Base-by-base conservation (phyloP, 2,888 invertebrate genomes). In the Kryphioiulus occultus region DNA sequence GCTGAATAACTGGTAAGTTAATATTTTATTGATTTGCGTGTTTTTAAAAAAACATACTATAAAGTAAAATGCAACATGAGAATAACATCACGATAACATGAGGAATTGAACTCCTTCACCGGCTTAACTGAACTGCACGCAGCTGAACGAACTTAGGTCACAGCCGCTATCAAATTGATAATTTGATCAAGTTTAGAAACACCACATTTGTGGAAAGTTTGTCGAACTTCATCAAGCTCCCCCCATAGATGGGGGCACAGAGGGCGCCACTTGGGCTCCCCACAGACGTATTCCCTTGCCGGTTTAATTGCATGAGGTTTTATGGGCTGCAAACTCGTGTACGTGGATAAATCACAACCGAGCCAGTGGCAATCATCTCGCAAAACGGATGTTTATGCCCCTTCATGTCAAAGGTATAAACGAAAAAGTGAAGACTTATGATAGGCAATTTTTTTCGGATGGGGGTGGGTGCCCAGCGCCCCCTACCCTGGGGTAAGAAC, bases 331-430 rank as follows among this genome's bases (percentile, higher is more conserved):
- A 59, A 22, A 22, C 59, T 22, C 59, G 59, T 59, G 59, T 59
- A 17, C 59, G 59, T 22, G 59, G 59, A 59, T 59, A 59, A 59
- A 59, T 59, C 59, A 59, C n/a, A 4, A 22, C 59, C 59, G 22
- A 59, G 59, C 59, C 59, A 59, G 59, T 59, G 59, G 59, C 59
- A 59, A 59, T 59, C 59, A 59, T 59, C 22, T 59, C 59, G 59
- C 59, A 59, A 59, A 59, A 59, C 59, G 59, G 59, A 59, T 59
- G 59, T 59, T 59, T 59, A 59, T 59, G 59, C 59, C 5, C 22
- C 59, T 59, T 59, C 59, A 22, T 59, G 59, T 59, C 59, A 59
- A 22, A 59, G 59, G 59, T 59, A 59, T 59, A 59, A 59, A 59
- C 59, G 59, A 59, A 59, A 59, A 59, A 59, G 59, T 22, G 22